Evolutionary conservation across 2,113 vertebrate genomes (phyloP).

Genomic region (Beaufortia kweichowensis): DNA sequence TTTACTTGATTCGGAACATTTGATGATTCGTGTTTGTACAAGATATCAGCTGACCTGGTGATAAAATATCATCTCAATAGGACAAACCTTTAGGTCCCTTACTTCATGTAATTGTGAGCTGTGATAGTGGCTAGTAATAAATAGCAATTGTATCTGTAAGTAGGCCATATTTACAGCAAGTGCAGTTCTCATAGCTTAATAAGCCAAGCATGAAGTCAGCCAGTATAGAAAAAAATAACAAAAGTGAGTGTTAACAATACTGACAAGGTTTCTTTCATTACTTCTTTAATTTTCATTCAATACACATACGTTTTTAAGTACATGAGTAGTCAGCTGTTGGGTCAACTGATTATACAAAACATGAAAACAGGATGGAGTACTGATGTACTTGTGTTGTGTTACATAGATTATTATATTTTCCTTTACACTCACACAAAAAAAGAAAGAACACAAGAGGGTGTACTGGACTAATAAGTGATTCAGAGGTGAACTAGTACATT

Average conservation of each 20-base stretch:
- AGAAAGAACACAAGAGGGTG: conserved; percentile 1
- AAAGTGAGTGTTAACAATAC: conserved; percentile 51
- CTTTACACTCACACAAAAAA: background rate
- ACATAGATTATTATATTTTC: background rate
- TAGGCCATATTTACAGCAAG: conserved; percentile 14
- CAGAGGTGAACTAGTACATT: too few species aligned
- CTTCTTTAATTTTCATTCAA: conserved; percentile 41
- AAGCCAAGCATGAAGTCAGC: conserved; percentile 20
- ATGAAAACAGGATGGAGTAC: background rate
- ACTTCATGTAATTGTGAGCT: background rate
- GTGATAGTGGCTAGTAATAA: background rate
- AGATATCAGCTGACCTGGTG: background rate
- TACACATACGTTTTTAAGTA: background rate
- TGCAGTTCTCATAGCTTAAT: conserved; percentile 4
- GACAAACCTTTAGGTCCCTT: background rate
- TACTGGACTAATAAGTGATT: too few species aligned
- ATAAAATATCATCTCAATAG: background rate
- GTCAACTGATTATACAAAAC: conserved; percentile 50
- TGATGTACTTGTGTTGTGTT: background rate
- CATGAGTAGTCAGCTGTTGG: conserved; percentile 13
- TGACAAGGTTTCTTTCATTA: conserved; percentile 47
- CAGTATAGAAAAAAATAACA: conserved; percentile 40
- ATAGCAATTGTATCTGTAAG: background rate
- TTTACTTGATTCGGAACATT: background rate
- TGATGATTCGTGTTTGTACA: background rate